These are phyloP conservation scores for Strigamia crassipes DNA, from an alignment of 2,888 invertebrate species.

Conservation along the genomic window DNA sequence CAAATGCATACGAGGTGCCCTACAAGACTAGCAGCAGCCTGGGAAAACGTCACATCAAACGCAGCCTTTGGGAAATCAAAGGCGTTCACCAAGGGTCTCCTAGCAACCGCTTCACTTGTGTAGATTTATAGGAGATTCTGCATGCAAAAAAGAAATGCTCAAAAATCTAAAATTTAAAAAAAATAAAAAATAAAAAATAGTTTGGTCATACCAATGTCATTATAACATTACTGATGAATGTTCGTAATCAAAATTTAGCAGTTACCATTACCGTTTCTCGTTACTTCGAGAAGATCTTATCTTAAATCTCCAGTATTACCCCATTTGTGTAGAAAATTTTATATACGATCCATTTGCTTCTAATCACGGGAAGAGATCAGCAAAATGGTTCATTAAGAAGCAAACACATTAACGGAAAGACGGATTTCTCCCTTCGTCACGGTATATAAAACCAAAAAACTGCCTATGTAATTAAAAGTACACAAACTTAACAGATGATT, in stretches of 20 bases:
- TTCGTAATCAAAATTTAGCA: background rate
- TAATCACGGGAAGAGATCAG: constrained; percentile 33
- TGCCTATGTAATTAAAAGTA: no score
- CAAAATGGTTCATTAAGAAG: constrained; percentile 18
- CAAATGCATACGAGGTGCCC: background rate
- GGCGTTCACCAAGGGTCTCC: background rate
- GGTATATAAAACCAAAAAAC: background rate
- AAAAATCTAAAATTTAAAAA: no score
- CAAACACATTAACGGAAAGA: constrained; percentile 36
- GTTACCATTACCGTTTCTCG: background rate
- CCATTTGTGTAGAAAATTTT: constrained; percentile 23
- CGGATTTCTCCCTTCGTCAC: background rate
- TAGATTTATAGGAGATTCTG: background rate
- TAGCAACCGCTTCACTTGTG: background rate
- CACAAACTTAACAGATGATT: no score
- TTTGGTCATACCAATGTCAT: background rate
- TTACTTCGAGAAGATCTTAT: background rate
- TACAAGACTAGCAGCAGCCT: background rate
- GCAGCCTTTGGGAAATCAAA: constrained; percentile 36
- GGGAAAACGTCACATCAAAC: constrained; percentile 38
- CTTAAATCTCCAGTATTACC: background rate
- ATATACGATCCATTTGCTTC: constrained; percentile 28
- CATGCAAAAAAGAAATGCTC: background rate
- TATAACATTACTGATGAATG: background rate
- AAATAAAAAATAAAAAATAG: no score